These are phyloP conservation scores for Esox niger DNA, from an alignment of 2,113 vertebrate genomes.

Conservation along the genomic window DNA sequence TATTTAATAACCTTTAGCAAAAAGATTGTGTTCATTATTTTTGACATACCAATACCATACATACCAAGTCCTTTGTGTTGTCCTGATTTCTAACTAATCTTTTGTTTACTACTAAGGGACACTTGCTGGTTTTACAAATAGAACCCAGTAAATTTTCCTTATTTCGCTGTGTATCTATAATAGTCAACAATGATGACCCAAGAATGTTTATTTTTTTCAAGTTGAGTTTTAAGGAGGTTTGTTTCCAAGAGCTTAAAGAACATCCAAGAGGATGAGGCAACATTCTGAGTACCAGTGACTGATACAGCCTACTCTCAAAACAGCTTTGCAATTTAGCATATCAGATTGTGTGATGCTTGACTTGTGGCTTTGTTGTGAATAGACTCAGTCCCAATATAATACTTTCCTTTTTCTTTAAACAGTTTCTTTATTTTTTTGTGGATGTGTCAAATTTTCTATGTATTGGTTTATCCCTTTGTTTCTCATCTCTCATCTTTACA, in stretches of 20 bases:
- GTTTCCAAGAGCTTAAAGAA: slow-evolving; percentile 23
- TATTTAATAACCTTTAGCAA: too few relatives aligned
- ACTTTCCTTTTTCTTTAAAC: slow-evolving; percentile 16
- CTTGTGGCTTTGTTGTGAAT: neutral
- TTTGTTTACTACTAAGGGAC: slow-evolving; percentile 24
- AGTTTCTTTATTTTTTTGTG: neutral
- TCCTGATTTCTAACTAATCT: too few relatives aligned
- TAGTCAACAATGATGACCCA: neutral
- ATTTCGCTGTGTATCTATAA: neutral
- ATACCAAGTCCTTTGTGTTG: too few relatives aligned
- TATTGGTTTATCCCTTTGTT: slow-evolving; percentile 57
- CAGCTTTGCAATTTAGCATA: neutral
- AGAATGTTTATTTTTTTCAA: too few relatives aligned
- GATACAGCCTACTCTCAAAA: neutral
- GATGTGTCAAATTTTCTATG: slow-evolving; percentile 37
- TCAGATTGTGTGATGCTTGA: neutral
- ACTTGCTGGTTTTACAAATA: slow-evolving; percentile 29
- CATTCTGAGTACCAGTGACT: neutral
- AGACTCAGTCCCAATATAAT: neutral
- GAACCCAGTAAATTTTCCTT: slow-evolving; percentile 15
- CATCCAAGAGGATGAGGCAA: neutral
- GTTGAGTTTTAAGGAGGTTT: slow-evolving; percentile 62
- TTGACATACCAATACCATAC: too few relatives aligned
- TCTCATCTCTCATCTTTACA: slow-evolving; percentile 63
- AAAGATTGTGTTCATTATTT: too few relatives aligned